A percentile compares a stretch with the other conserved stretches of the same genome.
These are phyloP conservation scores for Teleiodes luculella DNA, from an alignment of 2,888 invertebrate genomes.

Conservation along the genomic window DNA sequence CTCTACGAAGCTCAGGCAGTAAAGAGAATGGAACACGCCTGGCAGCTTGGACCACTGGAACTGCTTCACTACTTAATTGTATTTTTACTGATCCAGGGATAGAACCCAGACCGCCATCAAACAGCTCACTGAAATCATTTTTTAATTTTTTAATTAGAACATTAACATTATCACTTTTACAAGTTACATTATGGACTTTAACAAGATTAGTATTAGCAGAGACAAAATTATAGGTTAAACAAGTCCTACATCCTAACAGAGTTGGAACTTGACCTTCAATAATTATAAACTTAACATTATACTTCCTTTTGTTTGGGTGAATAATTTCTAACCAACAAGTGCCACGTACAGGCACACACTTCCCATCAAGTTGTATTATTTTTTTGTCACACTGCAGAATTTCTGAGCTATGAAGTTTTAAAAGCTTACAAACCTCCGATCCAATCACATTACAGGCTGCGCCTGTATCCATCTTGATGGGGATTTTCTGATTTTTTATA, in stretches of 20 bases:
- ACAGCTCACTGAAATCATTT: background rate
- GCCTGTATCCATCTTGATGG: conserved; percentile 10
- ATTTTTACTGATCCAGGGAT: background rate
- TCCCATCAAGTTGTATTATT: conserved; percentile 12
- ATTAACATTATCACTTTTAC: background rate
- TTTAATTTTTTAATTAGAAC: background rate
- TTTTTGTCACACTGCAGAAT: conserved; percentile 12
- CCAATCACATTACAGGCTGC: conserved; percentile 9
- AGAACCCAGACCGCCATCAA: too few species aligned
- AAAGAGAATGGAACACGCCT: conserved; percentile 10
- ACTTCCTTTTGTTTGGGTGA: conserved; percentile 10
- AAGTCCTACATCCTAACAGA: conserved; percentile 12
- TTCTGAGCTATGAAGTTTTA: background rate
- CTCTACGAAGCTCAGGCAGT: conserved; percentile 2
- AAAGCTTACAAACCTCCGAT: background rate
- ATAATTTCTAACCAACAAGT: conserved; percentile 7
- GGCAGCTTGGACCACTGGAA: conserved; percentile 3
- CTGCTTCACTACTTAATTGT: background rate
- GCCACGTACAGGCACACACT: conserved; percentile 8
- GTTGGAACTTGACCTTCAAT: conserved; percentile 12
- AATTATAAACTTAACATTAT: conserved; percentile 12
- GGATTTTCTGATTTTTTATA: background rate
- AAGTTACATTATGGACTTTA: background rate
- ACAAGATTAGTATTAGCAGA: conserved; percentile 13
- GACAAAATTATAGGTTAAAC: conserved; percentile 9